Evolutionary conservation across 2,888 invertebrate species (phyloP).

Genomic region (Chrysodeixis includens): DNA sequence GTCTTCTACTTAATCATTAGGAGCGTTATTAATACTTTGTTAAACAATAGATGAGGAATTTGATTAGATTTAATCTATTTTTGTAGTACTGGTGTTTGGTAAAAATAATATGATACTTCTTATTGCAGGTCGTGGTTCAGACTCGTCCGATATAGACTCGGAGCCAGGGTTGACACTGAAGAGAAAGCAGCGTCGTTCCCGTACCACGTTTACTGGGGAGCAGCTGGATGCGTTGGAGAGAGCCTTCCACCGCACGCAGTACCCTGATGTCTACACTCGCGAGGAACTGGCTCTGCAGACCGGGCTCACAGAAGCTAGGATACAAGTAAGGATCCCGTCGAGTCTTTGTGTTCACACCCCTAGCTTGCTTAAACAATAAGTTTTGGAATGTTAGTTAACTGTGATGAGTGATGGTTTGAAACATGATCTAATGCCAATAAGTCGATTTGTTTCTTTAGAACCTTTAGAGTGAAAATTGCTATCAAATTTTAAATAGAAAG

Average conservation of each 20-base stretch:
- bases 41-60: slow-evolving; percentile 16
- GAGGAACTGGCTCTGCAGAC: slow-evolving; percentile 97
- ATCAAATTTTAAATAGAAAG: no score
- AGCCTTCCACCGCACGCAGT: slow-evolving; percentile 97
- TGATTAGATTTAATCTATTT: background rate
- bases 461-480: no score
- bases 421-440: no score
- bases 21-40: slow-evolving; percentile 50
- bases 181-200: slow-evolving; percentile 96
- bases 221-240: slow-evolving; percentile 97
- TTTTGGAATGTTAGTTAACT: background rate
- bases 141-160: slow-evolving; percentile 94
- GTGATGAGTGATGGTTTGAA: no score
- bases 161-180: slow-evolving; percentile 97
- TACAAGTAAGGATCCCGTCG: slow-evolving; percentile 91
- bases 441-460: no score
- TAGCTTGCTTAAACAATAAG: background rate
- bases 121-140: slow-evolving; percentile 82
- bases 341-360: background rate
- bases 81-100: background rate
- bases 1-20: slow-evolving; percentile 45
- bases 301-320: slow-evolving; percentile 97
- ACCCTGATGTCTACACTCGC: slow-evolving; percentile 98
- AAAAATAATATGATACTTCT: slow-evolving; percentile 12
- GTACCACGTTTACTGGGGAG: slow-evolving; percentile 98